These are phyloP conservation scores for Neodiprion pinetum DNA, from an alignment of 1,140 invertebrate species.

Conservation along the genomic window DNA sequence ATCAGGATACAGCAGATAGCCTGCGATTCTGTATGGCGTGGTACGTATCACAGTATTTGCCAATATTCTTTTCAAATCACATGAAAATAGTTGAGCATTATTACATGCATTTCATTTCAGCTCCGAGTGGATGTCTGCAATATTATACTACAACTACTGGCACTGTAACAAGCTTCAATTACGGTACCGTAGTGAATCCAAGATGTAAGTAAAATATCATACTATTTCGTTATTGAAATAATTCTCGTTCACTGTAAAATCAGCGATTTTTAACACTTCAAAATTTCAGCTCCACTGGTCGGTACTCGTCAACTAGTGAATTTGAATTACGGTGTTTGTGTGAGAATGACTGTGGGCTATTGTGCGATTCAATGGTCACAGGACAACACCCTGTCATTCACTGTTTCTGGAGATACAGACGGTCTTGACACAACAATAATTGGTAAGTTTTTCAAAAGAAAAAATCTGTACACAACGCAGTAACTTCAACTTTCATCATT, in stretches of 20 bases:
- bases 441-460: slow-evolving; percentile 34
- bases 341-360: slow-evolving; percentile 71
- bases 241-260: neutral
- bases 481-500: slow-evolving; percentile 29
- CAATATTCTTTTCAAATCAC: slow-evolving; percentile 1
- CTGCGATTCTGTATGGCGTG: slow-evolving; percentile 71
- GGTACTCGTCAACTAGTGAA: slow-evolving; percentile 78
- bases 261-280: neutral
- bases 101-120: slow-evolving; percentile 54
- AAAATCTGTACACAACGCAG: slow-evolving; percentile 17
- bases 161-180: slow-evolving; percentile 80
- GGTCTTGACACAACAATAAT: slow-evolving; percentile 64
- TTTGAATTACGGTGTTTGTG: slow-evolving; percentile 78
- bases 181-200: slow-evolving; percentile 66
- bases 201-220: slow-evolving; percentile 37
- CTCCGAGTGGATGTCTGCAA: slow-evolving; percentile 81
- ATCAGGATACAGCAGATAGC: slow-evolving; percentile 77
- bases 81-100: slow-evolving; percentile 7
- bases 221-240: neutral
- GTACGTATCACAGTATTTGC: slow-evolving; percentile 47
- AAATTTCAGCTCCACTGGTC: slow-evolving; percentile 37
- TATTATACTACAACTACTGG: slow-evolving; percentile 73
- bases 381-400: slow-evolving; percentile 69
- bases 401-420: slow-evolving; percentile 71
- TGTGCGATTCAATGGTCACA: slow-evolving; percentile 73